Percentiles rank a stretch among this genome's conserved stretches.
These are phyloP conservation scores for Mythimna pallens DNA, from an alignment of 2,888 invertebrate genomes.

Conservation along the genomic window DNA sequence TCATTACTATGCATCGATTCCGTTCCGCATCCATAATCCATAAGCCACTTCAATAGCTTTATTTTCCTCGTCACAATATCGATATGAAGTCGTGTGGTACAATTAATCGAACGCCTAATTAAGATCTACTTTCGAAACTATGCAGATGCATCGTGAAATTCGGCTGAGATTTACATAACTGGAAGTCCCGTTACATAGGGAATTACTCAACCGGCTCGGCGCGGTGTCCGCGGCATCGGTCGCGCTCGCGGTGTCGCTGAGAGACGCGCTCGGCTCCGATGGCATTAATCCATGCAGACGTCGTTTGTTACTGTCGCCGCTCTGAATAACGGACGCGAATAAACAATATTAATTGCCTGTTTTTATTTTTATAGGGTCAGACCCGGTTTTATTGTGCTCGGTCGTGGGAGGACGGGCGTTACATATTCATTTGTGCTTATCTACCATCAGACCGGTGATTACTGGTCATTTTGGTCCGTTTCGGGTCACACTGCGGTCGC, in stretches of 20 bases:
- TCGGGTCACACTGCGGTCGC: conserved; percentile 75
- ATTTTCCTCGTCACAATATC: conserved; percentile 67
- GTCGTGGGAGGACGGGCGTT: conserved; percentile 86
- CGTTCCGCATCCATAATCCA: conserved; percentile 73
- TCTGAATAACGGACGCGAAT: conserved; percentile 87
- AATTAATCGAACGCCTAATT: conserved; percentile 78
- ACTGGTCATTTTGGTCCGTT: conserved; percentile 82
- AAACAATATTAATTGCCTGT: conserved; percentile 88
- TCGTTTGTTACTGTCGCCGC: conserved; percentile 84
- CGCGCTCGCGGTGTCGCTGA: conserved; percentile 55
- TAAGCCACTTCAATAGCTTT: conserved; percentile 66
- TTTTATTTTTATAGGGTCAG: conserved; percentile 87
- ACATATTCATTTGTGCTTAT: conserved; percentile 89
- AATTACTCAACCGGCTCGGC: conserved; percentile 87
- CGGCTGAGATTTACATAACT: conserved; percentile 89
- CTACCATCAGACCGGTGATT: conserved; percentile 84
- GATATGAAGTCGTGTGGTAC: conserved; percentile 65
- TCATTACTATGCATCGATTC: conserved; percentile 74
- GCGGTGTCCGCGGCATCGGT: conserved; percentile 67
- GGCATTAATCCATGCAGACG: conserved; percentile 81
- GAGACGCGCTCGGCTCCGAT: conserved; percentile 62
- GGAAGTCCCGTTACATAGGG: conserved; percentile 89
- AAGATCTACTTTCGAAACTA: conserved; percentile 86
- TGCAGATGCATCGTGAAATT: conserved; percentile 85
- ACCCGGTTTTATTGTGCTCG: conserved; percentile 80